phyloP scores from a whole-genome alignment of 2,888 invertebrate genomes.

The Pilophorus perplexus region DNA sequence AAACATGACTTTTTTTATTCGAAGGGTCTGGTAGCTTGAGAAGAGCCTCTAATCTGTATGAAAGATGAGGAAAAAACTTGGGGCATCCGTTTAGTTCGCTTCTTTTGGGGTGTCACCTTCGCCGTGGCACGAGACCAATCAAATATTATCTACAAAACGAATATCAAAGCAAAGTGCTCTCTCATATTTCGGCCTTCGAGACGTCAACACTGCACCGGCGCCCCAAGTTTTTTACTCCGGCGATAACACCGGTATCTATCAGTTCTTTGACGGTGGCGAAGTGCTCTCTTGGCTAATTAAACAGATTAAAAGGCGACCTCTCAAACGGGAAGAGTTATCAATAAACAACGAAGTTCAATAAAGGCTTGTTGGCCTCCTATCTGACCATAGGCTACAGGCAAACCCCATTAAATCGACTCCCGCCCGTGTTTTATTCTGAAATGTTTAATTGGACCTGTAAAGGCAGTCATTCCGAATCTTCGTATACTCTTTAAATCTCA shows the following conservation, averaged over 20 bases:
- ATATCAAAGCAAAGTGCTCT: slow-evolving; percentile 30
- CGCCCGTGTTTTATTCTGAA: slow-evolving; percentile 32
- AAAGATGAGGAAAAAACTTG: too few relatives aligned
- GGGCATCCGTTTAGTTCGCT: too few relatives aligned
- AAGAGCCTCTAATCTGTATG: too few relatives aligned
- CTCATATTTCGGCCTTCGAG: slow-evolving; percentile 29
- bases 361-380: slow-evolving; percentile 30
- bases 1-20: too few relatives aligned
- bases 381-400: slow-evolving; percentile 38
- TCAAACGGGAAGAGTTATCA: slow-evolving; percentile 33
- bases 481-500: slow-evolving; percentile 29
- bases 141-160: slow-evolving; percentile 35
- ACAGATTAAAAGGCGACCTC: slow-evolving; percentile 36
- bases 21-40: too few relatives aligned
- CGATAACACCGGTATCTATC: slow-evolving; percentile 8
- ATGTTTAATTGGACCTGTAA: slow-evolving; percentile 31
- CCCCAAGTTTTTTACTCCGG: slow-evolving; percentile 9
- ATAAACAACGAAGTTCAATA: slow-evolving; percentile 42
- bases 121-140: too few relatives aligned
- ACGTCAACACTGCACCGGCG: slow-evolving; percentile 4
- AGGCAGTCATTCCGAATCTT: slow-evolving; percentile 25
- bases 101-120: too few relatives aligned
- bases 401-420: slow-evolving; percentile 34
- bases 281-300: slow-evolving; percentile 38
- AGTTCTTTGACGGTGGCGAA: slow-evolving; percentile 19